phyloP scores from a whole-genome alignment of 2,113 vertebrate species.

The Antigone vipio region DNA sequence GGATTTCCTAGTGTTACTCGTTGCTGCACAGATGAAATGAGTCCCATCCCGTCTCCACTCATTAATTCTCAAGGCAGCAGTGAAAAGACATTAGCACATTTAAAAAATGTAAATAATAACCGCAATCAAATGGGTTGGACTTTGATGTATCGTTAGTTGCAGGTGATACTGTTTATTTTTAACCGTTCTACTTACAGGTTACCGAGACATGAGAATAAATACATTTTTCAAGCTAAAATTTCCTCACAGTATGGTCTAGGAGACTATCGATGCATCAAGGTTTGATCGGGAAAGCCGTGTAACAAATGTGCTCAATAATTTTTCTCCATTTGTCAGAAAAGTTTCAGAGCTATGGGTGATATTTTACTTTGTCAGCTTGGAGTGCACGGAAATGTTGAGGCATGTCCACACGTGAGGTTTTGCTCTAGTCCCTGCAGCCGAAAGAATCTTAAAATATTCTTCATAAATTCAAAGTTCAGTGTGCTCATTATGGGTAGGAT shows the following conservation, averaged over 20 bases:
- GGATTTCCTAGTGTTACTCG: fast-evolving
- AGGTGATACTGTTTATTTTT: constrained; percentile 15
- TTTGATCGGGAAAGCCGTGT: neutral
- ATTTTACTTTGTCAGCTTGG: constrained; percentile 11
- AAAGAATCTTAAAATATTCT: constrained; percentile 2
- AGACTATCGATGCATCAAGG: fast-evolving
- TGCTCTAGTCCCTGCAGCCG: neutral
- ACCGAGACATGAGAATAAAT: neutral
- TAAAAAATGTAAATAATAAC: neutral
- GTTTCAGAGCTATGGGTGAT: constrained; percentile 4
- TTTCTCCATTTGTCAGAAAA: neutral
- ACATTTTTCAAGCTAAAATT: neutral
- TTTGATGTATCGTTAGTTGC: neutral
- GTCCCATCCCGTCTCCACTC: fast-evolving
- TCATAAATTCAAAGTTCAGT: neutral
- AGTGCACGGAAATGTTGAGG: neutral
- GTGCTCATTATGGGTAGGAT: neutral
- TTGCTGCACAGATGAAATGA: neutral
- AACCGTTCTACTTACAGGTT: neutral
- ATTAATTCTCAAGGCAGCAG: neutral
- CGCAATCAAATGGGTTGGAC: neutral
- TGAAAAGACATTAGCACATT: neutral
- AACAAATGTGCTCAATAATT: neutral
- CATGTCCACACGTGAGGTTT: neutral
- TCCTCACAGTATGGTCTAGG: neutral